Base-by-base conservation (phyloP, 92 coral and sea anemone species). In the Galaxea fascicularis region DNA sequence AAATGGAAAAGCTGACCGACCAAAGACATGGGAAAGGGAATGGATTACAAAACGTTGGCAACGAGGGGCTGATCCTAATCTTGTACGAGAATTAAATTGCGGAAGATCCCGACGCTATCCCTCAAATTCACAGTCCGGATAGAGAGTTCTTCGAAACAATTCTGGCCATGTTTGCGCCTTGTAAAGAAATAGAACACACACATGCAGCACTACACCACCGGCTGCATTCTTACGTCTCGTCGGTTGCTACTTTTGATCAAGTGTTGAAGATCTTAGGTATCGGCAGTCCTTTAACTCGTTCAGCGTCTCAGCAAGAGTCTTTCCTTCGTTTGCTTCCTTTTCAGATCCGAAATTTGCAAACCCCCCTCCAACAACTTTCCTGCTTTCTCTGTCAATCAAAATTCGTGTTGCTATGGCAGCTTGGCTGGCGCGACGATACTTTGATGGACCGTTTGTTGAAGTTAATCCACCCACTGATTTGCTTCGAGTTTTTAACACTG, bases 331-430 rank as follows among this genome's bases (percentile, higher is more conserved):
- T 27, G 66, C 5, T 10, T 35, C 41, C 22, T 56, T 35, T 12
- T 59, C 18, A 29, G 62, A 30, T 71, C 35, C 56, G 7, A 35
- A 20, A 10, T 24, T 20, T 21, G 87, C 21, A 18, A 51, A 22
- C 35, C 77, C 60, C 3, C 26, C 41, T 28, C 70, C 56, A 20
- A 65, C 28, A 18, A 51, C 74, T 65, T 79, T 79, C 25, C 63
- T 76, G 60, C 16, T 47, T 24, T 68, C 46, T 26, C 28, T 66
- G 15, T 65, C 87, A 30, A 68, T 17, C 46, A 74, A 65, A 80
- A 82, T n/a, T 27, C 73, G 77, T 62, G 83, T 65, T 26, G 87
- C 83, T 58, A 52, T 21, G 53, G 64, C 82, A 49, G 86, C 74
- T 17, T 73, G 66, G 54, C 82, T 87, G 44, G 73, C 66, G 4